Evolutionary conservation across 2,888 invertebrate species (phyloP).

Genomic region (Tuberolachnus salignus): DNA sequence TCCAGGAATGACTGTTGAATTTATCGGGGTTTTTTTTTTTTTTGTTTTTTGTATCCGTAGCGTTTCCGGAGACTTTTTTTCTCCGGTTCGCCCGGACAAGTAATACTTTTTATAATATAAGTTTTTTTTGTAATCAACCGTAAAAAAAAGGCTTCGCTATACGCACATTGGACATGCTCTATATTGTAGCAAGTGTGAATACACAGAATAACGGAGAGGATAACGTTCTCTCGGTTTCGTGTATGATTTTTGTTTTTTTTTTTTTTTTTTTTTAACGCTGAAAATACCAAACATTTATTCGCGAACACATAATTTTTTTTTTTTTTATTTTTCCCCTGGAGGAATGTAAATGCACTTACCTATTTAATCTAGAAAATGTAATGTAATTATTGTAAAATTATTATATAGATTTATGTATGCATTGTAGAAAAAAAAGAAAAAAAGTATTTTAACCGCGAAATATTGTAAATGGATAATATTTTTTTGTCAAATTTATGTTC

Average conservation of each 20-base stretch:
- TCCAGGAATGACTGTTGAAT: no score
- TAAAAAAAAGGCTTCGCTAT: background rate
- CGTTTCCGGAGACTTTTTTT: no score
- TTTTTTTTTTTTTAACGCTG: background rate
- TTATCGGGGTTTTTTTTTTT: no score
- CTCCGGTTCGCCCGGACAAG: no score
- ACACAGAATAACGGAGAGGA: conserved; percentile 25
- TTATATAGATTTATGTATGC: background rate
- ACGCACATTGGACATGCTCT: background rate
- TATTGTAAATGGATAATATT: conserved; percentile 20
- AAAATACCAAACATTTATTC: conserved; percentile 32
- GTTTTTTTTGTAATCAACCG: no score
- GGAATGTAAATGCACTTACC: background rate
- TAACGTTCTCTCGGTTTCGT: conserved; percentile 24
- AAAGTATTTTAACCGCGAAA: conserved; percentile 41
- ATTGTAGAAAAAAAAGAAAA: no score
- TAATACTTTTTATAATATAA: no score
- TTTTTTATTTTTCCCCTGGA: conserved; percentile 3
- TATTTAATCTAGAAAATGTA: background rate
- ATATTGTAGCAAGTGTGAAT: background rate
- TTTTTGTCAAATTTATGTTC: conserved; percentile 53
- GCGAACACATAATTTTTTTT: background rate
- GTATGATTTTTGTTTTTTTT: background rate
- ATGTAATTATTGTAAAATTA: conserved; percentile 15
- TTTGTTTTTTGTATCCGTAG: no score